These are phyloP conservation scores for Apamea sordens DNA, from an alignment of 2,888 invertebrate species.

Conservation along the genomic window DNA sequence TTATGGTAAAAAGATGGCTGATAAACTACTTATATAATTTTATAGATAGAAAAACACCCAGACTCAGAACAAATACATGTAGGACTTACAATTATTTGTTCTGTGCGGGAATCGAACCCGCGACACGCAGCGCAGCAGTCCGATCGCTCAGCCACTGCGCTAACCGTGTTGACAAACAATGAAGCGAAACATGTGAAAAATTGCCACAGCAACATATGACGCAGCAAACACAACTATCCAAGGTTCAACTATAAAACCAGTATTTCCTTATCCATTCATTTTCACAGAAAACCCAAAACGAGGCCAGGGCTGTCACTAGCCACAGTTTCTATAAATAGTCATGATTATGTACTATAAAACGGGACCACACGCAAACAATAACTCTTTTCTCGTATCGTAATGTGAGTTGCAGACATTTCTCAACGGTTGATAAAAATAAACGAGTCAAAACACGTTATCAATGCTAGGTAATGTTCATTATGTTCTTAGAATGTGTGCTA, in stretches of 20 bases:
- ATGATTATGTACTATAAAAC: slow-evolving; percentile 1
- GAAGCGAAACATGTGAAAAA: neutral
- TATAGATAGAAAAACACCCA: no score
- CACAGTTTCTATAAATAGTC: slow-evolving; percentile 24
- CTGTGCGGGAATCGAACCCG: no score
- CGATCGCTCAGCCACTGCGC: no score
- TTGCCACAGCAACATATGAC: neutral
- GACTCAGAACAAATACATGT: no score
- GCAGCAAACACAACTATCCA: neutral
- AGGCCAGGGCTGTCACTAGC: slow-evolving; percentile 18
- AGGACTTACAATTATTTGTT: no score
- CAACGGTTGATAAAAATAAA: slow-evolving; percentile 62
- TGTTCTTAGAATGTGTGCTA: slow-evolving; percentile 53
- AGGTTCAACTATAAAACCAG: neutral
- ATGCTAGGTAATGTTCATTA: slow-evolving; percentile 45
- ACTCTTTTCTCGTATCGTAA: slow-evolving; percentile 50
- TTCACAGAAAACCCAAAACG: neutral
- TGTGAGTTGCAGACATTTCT: slow-evolving; percentile 52
- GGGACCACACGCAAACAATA: slow-evolving; percentile 57
- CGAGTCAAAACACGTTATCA: slow-evolving; percentile 65
- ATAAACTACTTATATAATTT: no score
- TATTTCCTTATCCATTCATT: neutral
- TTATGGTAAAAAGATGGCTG: no score
- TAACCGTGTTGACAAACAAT: no score
- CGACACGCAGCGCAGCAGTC: no score